Base-by-base conservation (phyloP, 2,888 invertebrate genomes). In the Drosophila putrida region DNA sequence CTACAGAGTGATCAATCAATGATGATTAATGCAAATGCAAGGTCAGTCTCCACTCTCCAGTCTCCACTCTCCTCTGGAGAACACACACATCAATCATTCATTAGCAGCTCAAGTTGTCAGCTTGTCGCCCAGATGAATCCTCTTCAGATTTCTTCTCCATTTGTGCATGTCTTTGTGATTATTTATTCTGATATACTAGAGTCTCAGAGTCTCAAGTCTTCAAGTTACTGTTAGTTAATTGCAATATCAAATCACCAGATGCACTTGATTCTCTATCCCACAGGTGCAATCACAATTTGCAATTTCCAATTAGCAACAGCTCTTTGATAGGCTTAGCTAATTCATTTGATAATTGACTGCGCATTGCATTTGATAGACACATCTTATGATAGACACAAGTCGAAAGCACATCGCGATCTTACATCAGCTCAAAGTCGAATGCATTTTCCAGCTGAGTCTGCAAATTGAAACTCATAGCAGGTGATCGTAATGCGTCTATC, bases 11-110 rank as follows among this genome's bases (percentile, higher is more conserved):
- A 89, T 89, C 88, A 80, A 89, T 89, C 88, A 89, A 89, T 89
- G 82, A 75, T 83, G 87, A 86, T 89, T 89, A 89, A 90, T 90
- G 87, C 90, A 83, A 89, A 78, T 80, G 71, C 88, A 86, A 90
- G 88, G 90, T 89, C 90, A 33, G 6, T 49, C 33, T 35, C 31
- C 13, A 11, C 15, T 13, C 46, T 13, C 4, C 9, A 13, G 3
- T 46, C 50, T 47, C 25, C 41, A 58, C 28, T 66, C 38, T 67
- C 31, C 10, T 49, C 36, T 47, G 1, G 28, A 5, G 41, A 47
- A 71, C 76, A 75, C 71, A 78, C 73, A 88, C 86, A 88, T 88
- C 88, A 90, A 88, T 88, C 88, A 90, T 89, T 83, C 90, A 88
- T 83, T 88, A 81, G 77, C 86, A 71, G 88, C 77, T 90, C 88